These are phyloP conservation scores for Nemotelus nigrinus DNA, from an alignment of 2,888 invertebrate genomes.

Conservation along the genomic window DNA sequence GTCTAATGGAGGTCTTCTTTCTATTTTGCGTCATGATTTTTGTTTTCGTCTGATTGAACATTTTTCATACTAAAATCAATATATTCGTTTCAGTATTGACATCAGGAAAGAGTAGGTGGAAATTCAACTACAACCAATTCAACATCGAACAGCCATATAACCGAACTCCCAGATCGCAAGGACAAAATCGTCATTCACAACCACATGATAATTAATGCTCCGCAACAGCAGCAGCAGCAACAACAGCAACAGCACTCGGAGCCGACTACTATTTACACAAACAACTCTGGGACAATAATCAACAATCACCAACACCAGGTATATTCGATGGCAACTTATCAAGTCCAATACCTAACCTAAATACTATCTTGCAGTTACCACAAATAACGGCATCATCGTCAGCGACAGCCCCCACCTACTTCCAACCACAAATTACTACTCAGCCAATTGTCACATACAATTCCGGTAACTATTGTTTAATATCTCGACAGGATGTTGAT, in stretches of 20 bases:
- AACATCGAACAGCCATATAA: slow-evolving; percentile 30
- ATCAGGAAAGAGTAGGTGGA: slow-evolving; percentile 61
- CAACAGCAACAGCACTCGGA: slow-evolving; percentile 51
- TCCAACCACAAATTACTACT: slow-evolving; percentile 52
- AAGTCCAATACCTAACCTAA: no score
- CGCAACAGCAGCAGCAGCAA: slow-evolving; percentile 59
- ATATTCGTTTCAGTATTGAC: slow-evolving; percentile 60
- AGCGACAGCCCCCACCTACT: slow-evolving; percentile 57
- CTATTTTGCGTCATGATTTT: no score
- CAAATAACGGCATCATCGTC: slow-evolving; percentile 50
- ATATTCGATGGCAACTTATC: neutral
- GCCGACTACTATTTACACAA: slow-evolving; percentile 49
- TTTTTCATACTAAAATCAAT: neutral
- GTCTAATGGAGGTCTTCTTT: no score
- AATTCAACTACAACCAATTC: slow-evolving; percentile 42
- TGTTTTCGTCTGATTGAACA: no score
- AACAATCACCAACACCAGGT: slow-evolving; percentile 48
- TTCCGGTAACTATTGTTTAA: slow-evolving; percentile 67
- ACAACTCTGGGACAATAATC: slow-evolving; percentile 34
- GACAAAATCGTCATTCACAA: slow-evolving; percentile 63
- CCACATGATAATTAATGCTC: slow-evolving; percentile 62
- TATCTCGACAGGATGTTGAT: slow-evolving; percentile 74
- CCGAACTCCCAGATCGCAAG: slow-evolving; percentile 35
- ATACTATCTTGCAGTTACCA: slow-evolving; percentile 44
- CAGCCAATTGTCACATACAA: slow-evolving; percentile 53